Conservation (phyloP, 2,113 vertebrate species). For the Syrmaticus mikado region DNA sequence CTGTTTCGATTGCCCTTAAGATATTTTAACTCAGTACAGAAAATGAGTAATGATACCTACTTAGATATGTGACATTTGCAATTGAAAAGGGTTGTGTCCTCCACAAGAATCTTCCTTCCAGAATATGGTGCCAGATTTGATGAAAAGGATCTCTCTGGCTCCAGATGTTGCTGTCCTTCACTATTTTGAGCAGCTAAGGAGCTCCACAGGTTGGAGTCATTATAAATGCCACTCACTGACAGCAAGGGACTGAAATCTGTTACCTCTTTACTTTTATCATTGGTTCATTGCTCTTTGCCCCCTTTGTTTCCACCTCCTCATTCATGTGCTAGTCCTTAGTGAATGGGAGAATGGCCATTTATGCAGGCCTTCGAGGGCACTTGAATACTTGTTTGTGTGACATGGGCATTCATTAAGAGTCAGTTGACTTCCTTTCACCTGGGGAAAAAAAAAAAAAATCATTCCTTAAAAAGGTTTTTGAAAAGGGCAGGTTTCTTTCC, state of each 20-base stretch:
- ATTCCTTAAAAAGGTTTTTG: constrained; percentile 21
- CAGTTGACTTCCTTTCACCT: background rate
- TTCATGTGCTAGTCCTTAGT: background rate
- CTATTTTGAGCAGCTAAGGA: background rate
- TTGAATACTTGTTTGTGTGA: constrained; percentile 4
- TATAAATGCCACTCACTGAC: background rate
- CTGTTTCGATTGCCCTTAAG: background rate
- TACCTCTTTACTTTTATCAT: background rate
- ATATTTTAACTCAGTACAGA: background rate
- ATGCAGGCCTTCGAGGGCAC: constrained; percentile 10
- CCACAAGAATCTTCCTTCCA: background rate
- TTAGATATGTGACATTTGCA: background rate
- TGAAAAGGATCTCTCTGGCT: background rate
- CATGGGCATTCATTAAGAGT: background rate
- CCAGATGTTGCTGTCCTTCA: background rate
- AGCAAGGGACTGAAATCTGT: background rate
- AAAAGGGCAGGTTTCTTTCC: background rate
- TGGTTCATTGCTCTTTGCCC: background rate
- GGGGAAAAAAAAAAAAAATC: background rate
- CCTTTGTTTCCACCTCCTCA: background rate
- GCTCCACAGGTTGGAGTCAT: background rate
- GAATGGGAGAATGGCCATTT: background rate
- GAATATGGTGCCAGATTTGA: background rate
- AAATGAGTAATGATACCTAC: background rate
- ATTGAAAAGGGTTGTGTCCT: background rate